Conservation (phyloP, 1,140 invertebrate genomes). For the Calliopsis andreniformis region DNA sequence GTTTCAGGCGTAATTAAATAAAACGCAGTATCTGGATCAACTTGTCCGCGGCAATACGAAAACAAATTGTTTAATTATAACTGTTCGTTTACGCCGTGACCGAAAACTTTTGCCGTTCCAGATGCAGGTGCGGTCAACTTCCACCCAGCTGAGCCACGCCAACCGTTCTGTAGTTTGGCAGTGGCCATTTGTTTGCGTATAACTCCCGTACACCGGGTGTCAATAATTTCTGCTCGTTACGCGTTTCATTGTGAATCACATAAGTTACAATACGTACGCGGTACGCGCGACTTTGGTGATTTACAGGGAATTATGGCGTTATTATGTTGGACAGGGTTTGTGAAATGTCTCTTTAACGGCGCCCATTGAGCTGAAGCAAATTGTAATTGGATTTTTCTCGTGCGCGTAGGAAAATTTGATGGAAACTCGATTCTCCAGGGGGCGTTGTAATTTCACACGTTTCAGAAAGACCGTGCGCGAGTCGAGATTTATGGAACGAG, state of each 20-base stretch:
- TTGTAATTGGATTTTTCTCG: neutral
- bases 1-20: slow-evolving; percentile 47
- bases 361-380: neutral
- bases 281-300: slow-evolving; percentile 5
- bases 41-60: slow-evolving; percentile 22
- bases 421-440: neutral
- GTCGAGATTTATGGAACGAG: slow-evolving; percentile 10
- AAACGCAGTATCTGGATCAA: slow-evolving; percentile 45
- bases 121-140: slow-evolving; percentile 42
- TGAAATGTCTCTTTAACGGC: neutral
- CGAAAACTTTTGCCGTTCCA: slow-evolving; percentile 18
- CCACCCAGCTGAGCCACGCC: neutral
- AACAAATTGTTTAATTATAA: slow-evolving; percentile 51
- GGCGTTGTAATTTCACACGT: neutral
- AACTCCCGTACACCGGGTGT: slow-evolving; percentile 21
- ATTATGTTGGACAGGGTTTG: neutral
- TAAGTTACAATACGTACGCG: slow-evolving; percentile 6
- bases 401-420: neutral
- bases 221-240: slow-evolving; percentile 38
- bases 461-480: too few relatives aligned
- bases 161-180: neutral
- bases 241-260: slow-evolving; percentile 13
- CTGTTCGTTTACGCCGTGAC: slow-evolving; percentile 30
- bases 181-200: slow-evolving; percentile 39
- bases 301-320: neutral